Evolutionary conservation across 2,797 vertebrate species (phyloP), one percentile per base, ranked within the genome.

Genomic region (Myotis myotis): DNA sequence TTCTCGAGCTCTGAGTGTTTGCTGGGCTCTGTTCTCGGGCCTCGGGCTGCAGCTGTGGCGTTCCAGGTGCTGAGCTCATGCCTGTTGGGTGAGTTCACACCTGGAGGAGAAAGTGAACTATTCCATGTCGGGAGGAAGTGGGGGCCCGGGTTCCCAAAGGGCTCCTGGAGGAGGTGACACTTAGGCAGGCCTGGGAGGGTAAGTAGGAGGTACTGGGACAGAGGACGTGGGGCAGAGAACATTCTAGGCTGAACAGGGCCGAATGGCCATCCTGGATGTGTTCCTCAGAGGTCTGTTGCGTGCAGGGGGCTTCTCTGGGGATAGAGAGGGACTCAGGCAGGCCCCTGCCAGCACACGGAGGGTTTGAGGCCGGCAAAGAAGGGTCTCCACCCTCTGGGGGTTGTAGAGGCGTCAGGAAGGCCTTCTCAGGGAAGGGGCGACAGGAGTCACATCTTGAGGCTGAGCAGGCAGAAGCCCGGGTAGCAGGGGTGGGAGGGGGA

Each of bases 41-140:
- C 49, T 1, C 5, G 25, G 49, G 13, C 5, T 13, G 6, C 25
- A 62, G 16, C 53, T 1, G 0, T 8, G 30, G 51, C 7, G 4
- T 23, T 28, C 3, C 4, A 25, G 19, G 33, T n/a, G 53, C 79
- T 17, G 2, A 41, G 13, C 36, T 89, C 51, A 6, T 6, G 19
- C 49, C 84, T 6, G 3, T 5, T 44, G 38, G 5, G 49, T 30
- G 38, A 13, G 60, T 41, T 41, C 23, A 28, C 80, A 44, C 28
- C 51, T n/a, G 25, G 25, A 85, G 41, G 68, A 66, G 36, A 36
- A n/a, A n/a, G 70, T 19, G 41, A 70, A 51, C 25, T 38, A 36
- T 7, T 15, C 20, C 66, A 30, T 0, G 4, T 8, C 8, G 9
- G 47, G n/a, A 6, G 47, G 62, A 84, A 20, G 66, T 22, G 20